Percentiles rank a stretch among this genome's conserved stretches.
Evolutionary conservation across 2,888 invertebrate species (phyloP).

Genomic region (Conops quadrifasciatus): DNA sequence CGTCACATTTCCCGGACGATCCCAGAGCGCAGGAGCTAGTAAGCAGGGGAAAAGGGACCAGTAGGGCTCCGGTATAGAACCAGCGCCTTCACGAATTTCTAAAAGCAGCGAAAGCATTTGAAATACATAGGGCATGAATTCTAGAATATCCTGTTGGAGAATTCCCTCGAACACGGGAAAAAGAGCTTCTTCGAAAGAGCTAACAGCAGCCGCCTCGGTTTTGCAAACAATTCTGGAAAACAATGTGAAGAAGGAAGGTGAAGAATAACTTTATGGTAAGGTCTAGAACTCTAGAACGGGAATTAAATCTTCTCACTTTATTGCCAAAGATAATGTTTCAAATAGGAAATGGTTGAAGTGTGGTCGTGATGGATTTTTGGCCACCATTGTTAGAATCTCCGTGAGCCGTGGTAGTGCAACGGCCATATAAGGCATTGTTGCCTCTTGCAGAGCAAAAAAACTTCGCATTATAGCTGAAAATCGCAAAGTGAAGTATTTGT

Average conservation of each 20-base stretch:
- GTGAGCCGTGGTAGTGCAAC: constrained; percentile 86
- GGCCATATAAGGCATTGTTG: constrained; percentile 80
- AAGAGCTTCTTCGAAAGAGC: constrained; percentile 88
- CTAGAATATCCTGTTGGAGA: constrained; percentile 88
- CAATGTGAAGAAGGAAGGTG: too few relatives aligned
- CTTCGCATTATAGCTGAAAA: constrained; percentile 84
- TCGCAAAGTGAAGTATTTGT: neutral
- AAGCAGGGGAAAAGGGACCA: constrained; percentile 89
- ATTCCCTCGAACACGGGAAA: constrained; percentile 97
- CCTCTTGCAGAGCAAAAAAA: constrained; percentile 82
- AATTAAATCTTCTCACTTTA: constrained; percentile 71
- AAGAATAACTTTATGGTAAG: neutral
- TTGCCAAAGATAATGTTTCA: constrained; percentile 89
- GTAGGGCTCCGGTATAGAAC: constrained; percentile 81
- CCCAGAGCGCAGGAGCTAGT: constrained; percentile 91
- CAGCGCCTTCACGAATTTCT: constrained; percentile 72
- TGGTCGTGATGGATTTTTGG: constrained; percentile 95
- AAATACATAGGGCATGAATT: constrained; percentile 98
- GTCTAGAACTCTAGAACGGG: neutral
- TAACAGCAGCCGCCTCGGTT: constrained; percentile 79
- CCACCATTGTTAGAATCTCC: constrained; percentile 80
- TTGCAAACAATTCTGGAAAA: constrained; percentile 81
- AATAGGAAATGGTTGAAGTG: constrained; percentile 99
- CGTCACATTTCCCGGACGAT: constrained; percentile 90
- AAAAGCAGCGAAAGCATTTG: constrained; percentile 93